Evolutionary conservation across 2,113 vertebrate species (phyloP).

Genomic region (Hirundichthys speculiger): DNA sequence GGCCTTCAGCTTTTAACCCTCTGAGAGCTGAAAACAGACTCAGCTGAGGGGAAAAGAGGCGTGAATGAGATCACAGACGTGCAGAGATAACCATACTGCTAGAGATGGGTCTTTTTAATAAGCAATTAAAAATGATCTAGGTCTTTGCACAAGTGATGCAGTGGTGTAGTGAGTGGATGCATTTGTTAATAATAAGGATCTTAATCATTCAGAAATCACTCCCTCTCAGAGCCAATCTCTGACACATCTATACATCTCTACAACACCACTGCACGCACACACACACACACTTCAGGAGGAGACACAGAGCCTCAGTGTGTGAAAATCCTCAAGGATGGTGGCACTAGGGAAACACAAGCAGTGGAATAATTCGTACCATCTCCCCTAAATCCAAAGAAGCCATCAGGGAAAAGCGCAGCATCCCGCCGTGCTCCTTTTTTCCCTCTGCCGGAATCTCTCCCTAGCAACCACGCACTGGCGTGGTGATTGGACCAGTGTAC

Average conservation of each 20-base stretch:
- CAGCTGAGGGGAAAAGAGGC: conserved; percentile 29
- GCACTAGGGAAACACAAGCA: conserved; percentile 29
- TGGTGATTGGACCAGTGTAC: conserved; percentile 81
- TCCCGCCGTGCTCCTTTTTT: conserved; percentile 61
- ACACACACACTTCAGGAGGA: conserved; percentile 40
- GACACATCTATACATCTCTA: background rate
- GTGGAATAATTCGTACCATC: conserved; percentile 60
- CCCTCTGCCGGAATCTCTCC: conserved; percentile 77
- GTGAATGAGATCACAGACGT: conserved; percentile 25
- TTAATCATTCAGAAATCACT: conserved; percentile 25
- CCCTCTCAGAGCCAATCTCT: conserved; percentile 22
- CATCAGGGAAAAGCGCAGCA: conserved; percentile 44
- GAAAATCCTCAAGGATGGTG: conserved; percentile 31
- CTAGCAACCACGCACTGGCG: conserved; percentile 79
- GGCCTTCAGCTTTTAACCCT: conserved; percentile 66
- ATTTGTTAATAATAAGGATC: no score
- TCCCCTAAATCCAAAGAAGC: conserved; percentile 55
- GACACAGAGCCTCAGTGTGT: conserved; percentile 12
- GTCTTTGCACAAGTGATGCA: background rate
- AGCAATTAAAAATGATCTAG: conserved; percentile 2
- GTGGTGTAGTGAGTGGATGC: background rate
- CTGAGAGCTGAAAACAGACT: conserved; percentile 36
- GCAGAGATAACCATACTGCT: conserved; percentile 3
- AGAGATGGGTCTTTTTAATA: background rate
- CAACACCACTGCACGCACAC: background rate